phyloP scores from a whole-genome alignment of 2,113 vertebrate species.

The Oxyura jamaicensis region DNA sequence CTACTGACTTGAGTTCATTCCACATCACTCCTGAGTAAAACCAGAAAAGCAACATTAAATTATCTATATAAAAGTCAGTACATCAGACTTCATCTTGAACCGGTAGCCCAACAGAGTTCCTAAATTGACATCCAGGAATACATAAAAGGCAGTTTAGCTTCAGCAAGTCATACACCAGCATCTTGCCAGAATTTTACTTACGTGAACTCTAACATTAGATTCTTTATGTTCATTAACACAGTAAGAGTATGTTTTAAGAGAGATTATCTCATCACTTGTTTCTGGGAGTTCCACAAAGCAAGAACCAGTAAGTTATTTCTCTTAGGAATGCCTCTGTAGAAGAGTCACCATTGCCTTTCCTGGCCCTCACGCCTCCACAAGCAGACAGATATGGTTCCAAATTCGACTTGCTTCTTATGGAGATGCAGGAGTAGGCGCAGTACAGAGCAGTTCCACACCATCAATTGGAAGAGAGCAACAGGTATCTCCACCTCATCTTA shows the following conservation, averaged over 20 bases:
- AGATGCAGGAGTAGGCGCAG: not conserved
- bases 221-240: not conserved
- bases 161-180: not conserved
- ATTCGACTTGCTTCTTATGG: accelerated
- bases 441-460: not conserved
- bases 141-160: not conserved
- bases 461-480: not conserved
- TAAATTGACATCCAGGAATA: not conserved
- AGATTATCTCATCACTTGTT: not conserved
- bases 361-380: not conserved
- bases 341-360: not conserved
- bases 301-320: not conserved
- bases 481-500: not conserved
- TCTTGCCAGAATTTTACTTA: not conserved
- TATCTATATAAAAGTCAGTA: not conserved
- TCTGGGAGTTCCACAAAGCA: not conserved
- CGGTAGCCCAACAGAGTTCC: not conserved
- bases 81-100: not conserved
- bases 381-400: accelerated
- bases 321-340: not conserved
- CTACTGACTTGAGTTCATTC: not conserved
- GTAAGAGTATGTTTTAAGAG: not conserved
- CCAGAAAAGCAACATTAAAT: not conserved
- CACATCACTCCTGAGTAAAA: not conserved
- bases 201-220: not conserved